These are phyloP conservation scores for Podarcis raffonei DNA, from an alignment of 2,113 vertebrate genomes.

Conservation along the genomic window DNA sequence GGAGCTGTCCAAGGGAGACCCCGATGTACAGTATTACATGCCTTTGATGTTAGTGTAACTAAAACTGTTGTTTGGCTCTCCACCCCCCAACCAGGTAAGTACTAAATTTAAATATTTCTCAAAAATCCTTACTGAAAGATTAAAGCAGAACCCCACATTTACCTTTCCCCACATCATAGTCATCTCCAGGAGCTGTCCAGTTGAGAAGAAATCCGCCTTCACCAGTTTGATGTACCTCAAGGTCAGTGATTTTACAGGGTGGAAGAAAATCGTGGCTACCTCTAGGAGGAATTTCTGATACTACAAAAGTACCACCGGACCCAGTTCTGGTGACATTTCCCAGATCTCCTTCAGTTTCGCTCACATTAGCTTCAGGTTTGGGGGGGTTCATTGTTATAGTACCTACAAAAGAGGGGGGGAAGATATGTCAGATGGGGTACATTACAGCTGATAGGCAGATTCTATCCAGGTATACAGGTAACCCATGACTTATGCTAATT, in stretches of 20 bases:
- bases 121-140: neutral
- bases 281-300: conserved; percentile 8
- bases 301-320: conserved; percentile 65
- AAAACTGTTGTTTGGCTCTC: too few relatives aligned
- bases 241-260: conserved; percentile 73
- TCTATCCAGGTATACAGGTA: too few relatives aligned
- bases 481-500: too few relatives aligned
- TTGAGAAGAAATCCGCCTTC: conserved; percentile 61
- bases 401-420: conserved; percentile 29
- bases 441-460: too few relatives aligned
- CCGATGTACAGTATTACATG: too few relatives aligned
- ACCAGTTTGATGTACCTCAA: conserved; percentile 54
- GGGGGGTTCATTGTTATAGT: conserved; percentile 66
- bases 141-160: conserved; percentile 34
- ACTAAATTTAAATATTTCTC: neutral
- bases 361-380: conserved; percentile 57
- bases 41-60: too few relatives aligned
- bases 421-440: too few relatives aligned
- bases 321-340: conserved; percentile 70
- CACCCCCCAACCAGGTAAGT: too few relatives aligned
- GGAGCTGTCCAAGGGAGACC: too few relatives aligned
- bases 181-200: conserved; percentile 77
- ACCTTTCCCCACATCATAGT: conserved; percentile 74
- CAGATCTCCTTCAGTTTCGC: conserved; percentile 40
- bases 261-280: conserved; percentile 25